Conservation (phyloP, 2,113 vertebrate genomes). For the Perca fluviatilis region DNA sequence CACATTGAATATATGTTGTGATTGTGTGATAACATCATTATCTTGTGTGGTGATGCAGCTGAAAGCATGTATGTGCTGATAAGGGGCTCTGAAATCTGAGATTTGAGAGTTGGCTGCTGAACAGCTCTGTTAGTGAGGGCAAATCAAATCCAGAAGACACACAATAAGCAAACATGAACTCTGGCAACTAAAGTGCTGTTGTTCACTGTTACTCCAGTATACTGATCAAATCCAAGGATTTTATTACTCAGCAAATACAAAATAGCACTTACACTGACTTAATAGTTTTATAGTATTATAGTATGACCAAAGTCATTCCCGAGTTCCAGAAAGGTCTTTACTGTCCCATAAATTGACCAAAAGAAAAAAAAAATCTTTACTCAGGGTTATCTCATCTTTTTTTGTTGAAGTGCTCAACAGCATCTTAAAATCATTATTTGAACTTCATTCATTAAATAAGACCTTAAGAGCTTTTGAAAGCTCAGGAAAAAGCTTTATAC, state of each 20-base stretch:
- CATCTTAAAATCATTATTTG: not conserved
- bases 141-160: not conserved
- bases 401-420: not conserved
- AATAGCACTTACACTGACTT: not conserved
- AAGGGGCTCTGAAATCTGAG: not conserved
- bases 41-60: not conserved
- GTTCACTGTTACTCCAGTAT: not conserved
- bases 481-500: not conserved
- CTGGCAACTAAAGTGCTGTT: not conserved
- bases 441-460: not conserved
- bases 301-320: not conserved
- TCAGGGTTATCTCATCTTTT: not conserved
- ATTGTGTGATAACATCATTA: not conserved
- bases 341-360: not conserved
- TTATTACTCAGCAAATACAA: not conserved
- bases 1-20: not conserved
- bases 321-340: not conserved
- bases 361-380: not conserved
- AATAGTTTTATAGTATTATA: not conserved
- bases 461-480: not conserved
- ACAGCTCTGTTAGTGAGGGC: not conserved
- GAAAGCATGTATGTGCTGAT: slow-evolving; percentile 11
- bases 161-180: not conserved
- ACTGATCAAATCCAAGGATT: not conserved
- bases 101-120: not conserved